phyloP scores from a whole-genome alignment of 2,797 vertebrate genomes.

The Micromesistius poutassou region DNA sequence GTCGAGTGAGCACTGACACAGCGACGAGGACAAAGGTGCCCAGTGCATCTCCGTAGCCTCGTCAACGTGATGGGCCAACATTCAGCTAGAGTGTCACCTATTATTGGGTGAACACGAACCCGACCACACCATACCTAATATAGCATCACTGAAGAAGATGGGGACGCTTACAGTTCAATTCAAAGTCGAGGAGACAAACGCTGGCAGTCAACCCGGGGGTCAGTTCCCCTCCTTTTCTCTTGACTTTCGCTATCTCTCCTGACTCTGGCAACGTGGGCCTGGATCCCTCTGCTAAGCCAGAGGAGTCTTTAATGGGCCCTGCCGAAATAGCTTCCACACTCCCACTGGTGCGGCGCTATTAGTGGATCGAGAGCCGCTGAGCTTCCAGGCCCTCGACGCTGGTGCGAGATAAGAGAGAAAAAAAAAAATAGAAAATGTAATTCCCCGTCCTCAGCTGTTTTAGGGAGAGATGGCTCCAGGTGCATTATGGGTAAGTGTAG shows the following conservation, averaged over 20 bases:
- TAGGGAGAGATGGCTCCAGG: conserved; percentile 1
- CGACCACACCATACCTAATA: not conserved
- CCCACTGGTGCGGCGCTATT: not conserved
- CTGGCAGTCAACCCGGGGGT: not conserved
- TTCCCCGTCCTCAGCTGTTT: conserved; percentile 10
- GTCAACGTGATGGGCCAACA: no score
- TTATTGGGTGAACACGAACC: not conserved
- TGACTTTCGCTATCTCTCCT: not conserved
- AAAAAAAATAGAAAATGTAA: not conserved
- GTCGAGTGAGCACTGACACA: no score
- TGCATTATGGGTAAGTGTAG: not conserved
- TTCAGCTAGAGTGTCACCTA: no score
- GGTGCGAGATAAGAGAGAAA: not conserved
- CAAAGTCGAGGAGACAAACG: not conserved
- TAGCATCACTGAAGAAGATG: not conserved
- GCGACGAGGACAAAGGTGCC: no score
- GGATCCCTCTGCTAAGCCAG: no score
- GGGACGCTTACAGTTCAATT: not conserved
- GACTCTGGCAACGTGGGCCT: not conserved
- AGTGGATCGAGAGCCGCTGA: not conserved
- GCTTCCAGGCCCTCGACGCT: no score
- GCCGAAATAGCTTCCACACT: not conserved
- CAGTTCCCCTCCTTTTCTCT: no score
- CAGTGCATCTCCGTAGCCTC: no score
- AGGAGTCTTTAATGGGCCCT: not conserved